Conservation (phyloP, 64 coral and sea anemone genomes). For the Montipora foliosa region DNA sequence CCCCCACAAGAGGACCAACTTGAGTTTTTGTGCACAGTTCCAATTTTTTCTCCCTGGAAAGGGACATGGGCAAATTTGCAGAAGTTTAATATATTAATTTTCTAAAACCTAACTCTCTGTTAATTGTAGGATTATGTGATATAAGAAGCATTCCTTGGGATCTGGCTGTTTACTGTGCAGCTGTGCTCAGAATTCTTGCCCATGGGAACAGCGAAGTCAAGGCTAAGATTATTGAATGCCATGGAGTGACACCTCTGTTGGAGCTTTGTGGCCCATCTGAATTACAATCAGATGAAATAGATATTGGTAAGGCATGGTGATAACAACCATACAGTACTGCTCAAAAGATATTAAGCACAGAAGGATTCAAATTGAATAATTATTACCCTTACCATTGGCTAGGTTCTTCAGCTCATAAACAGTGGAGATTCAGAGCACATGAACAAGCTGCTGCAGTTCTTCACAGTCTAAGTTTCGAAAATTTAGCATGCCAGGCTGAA, state of each 20-base stretch:
- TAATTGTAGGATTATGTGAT: conserved; percentile 27
- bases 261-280: conserved; percentile 10
- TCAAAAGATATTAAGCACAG: too few relatives aligned
- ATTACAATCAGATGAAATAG: conserved; percentile 4
- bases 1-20: too few relatives aligned
- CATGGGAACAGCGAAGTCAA: conserved; percentile 17
- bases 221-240: conserved; percentile 18
- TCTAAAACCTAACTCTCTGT: too few relatives aligned
- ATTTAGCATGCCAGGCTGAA: conserved; percentile 48
- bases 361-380: background rate
- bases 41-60: too few relatives aligned
- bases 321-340: too few relatives aligned
- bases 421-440: conserved; percentile 33
- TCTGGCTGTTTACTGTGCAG: conserved; percentile 21
- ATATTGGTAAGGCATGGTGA: background rate
- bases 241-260: background rate
- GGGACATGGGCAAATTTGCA: too few relatives aligned
- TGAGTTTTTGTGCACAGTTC: too few relatives aligned
- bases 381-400: background rate
- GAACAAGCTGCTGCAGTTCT: conserved; percentile 57
- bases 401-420: background rate
- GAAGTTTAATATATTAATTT: too few relatives aligned
- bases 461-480: conserved; percentile 36
- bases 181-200: conserved; percentile 26
- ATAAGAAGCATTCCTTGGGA: conserved; percentile 6